Evolutionary conservation across 1,140 invertebrate genomes (phyloP).

Genomic region (Ceratoteleas bidentatus): DNA sequence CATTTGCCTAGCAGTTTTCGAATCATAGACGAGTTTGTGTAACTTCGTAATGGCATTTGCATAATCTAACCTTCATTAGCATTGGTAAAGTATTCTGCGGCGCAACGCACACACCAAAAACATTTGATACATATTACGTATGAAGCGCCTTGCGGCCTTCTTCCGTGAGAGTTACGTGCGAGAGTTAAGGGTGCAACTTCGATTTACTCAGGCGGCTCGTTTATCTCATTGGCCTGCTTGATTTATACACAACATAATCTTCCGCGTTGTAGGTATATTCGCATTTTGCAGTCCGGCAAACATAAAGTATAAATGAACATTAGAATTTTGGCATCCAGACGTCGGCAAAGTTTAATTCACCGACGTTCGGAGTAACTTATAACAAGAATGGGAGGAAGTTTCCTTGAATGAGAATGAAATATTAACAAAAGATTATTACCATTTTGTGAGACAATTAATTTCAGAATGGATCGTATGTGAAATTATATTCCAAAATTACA

Average conservation of each 20-base stretch:
- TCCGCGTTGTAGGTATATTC: slow-evolving; percentile 7
- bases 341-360: too few species aligned
- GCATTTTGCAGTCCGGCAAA: slow-evolving; percentile 38
- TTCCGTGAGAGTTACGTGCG: slow-evolving; percentile 5
- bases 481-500: too few species aligned
- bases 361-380: too few species aligned
- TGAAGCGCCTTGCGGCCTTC: slow-evolving; percentile 11
- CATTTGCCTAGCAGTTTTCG: slow-evolving; percentile 42
- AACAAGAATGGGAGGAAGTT: too few species aligned
- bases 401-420: too few species aligned
- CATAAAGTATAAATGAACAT: slow-evolving; percentile 47
- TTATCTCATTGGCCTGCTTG: slow-evolving; percentile 39
- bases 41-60: slow-evolving; percentile 32
- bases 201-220: slow-evolving; percentile 36
- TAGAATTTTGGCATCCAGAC: not conserved
- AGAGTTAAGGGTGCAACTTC: slow-evolving; percentile 28
- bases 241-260: slow-evolving; percentile 35
- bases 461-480: too few species aligned
- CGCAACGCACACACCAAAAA: slow-evolving; percentile 8
- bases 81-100: slow-evolving; percentile 19
- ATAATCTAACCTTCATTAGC: slow-evolving; percentile 47
- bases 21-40: slow-evolving; percentile 42
- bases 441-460: too few species aligned
- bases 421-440: too few species aligned
- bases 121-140: slow-evolving; percentile 23